These are phyloP conservation scores for Caprella mutica DNA, from an alignment of 2,888 invertebrate species.

Conservation along the genomic window DNA sequence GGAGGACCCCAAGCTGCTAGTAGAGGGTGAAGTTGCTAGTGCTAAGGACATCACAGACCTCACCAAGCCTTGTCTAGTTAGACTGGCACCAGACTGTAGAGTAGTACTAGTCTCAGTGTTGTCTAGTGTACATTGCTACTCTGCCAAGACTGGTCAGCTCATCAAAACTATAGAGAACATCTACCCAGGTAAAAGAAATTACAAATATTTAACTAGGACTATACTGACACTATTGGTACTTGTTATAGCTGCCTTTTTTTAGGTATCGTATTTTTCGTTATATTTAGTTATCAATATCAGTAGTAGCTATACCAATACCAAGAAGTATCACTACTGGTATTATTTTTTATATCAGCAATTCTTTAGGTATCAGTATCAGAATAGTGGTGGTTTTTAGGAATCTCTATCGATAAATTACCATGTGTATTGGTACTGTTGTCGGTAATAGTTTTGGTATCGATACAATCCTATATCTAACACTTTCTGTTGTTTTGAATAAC, in stretches of 20 bases:
- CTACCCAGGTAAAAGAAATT: constrained; percentile 40
- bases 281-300: too few species aligned
- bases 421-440: too few species aligned
- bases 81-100: constrained; percentile 66
- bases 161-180: constrained; percentile 57
- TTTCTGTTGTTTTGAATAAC: too few species aligned
- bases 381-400: too few species aligned
- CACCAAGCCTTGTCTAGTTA: constrained; percentile 43
- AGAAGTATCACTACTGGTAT: neutral
- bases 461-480: too few species aligned
- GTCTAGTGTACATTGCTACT: constrained; percentile 56
- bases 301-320: neutral
- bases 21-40: constrained; percentile 51
- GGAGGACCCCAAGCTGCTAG: constrained; percentile 61
- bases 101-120: constrained; percentile 60
- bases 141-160: constrained; percentile 52
- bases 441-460: too few species aligned
- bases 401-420: too few species aligned
- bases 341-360: neutral
- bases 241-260: too few species aligned
- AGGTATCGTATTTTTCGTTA: too few species aligned
- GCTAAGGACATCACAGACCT: constrained; percentile 41
- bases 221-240: too few species aligned
- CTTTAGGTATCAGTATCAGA: neutral
- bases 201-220: too few species aligned